Evolutionary conservation across 2,797 vertebrate species (phyloP).

Genomic region (Propithecus perrieri): DNA sequence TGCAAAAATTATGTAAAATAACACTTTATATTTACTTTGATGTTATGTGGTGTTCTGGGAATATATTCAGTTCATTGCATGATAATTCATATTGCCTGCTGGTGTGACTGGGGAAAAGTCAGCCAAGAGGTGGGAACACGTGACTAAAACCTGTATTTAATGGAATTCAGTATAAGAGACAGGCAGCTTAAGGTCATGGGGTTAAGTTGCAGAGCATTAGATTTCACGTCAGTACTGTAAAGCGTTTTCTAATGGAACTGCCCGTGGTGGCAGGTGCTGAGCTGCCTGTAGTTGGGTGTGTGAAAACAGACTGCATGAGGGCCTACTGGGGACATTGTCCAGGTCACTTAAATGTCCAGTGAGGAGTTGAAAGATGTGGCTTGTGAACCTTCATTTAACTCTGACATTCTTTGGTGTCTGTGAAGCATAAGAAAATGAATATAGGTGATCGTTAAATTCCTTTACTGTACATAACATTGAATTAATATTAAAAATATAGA

Average conservation of each 20-base stretch:
- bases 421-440: background rate
- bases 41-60: background rate
- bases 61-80: background rate
- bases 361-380: background rate
- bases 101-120: background rate
- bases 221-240: background rate
- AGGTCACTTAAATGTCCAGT: background rate
- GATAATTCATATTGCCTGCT: background rate
- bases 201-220: background rate
- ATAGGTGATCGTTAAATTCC: background rate
- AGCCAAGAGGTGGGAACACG: background rate
- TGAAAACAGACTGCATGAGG: background rate
- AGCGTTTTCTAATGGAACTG: background rate
- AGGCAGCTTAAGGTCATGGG: background rate
- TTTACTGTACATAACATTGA: background rate
- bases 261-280: background rate
- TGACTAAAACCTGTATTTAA: background rate
- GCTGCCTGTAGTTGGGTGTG: background rate
- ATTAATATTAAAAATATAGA: conserved; percentile 16
- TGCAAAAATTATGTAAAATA: background rate
- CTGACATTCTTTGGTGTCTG: background rate
- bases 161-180: background rate
- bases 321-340: background rate
- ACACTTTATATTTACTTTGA: background rate
- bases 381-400: background rate